Evolutionary conservation across 2,797 vertebrate genomes (phyloP).

Genomic region (Toxotes lorentzi): DNA sequence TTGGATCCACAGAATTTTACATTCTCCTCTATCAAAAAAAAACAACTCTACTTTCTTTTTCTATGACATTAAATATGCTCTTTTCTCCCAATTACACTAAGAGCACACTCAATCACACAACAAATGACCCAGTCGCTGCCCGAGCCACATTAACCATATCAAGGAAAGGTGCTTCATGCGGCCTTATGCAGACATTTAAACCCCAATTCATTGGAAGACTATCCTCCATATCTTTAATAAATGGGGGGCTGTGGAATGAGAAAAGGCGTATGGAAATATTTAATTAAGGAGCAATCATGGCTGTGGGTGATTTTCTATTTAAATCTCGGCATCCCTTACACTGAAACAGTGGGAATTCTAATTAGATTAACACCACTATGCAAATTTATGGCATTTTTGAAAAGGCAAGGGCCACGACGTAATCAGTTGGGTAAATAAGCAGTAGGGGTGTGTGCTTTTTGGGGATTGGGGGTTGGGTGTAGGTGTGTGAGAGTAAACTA

Average conservation of each 20-base stretch:
- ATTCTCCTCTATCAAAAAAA: conserved; percentile 31
- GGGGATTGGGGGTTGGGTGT: conserved; percentile 27
- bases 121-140: conserved; percentile 54
- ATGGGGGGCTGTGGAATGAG: conserved; percentile 63
- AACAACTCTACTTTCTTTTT: background rate
- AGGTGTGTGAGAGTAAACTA: conserved; percentile 17
- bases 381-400: conserved; percentile 86
- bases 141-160: conserved; percentile 50
- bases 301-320: conserved; percentile 86
- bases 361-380: conserved; percentile 88
- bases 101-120: conserved; percentile 49
- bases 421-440: conserved; percentile 83
- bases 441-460: conserved; percentile 60
- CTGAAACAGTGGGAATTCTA: conserved; percentile 85
- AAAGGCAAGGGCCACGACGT: conserved; percentile 74
- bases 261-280: conserved; percentile 78
- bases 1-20: conserved; percentile 22
- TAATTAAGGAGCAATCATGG: conserved; percentile 86
- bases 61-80: conserved; percentile 17
- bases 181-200: conserved; percentile 55
- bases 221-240: conserved; percentile 66
- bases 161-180: conserved; percentile 49
- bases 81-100: conserved; percentile 40
- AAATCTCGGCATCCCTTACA: conserved; percentile 81
- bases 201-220: conserved; percentile 55